phyloP scores from a whole-genome alignment of 2,113 vertebrate species.

The Anseranas semipalmata region DNA sequence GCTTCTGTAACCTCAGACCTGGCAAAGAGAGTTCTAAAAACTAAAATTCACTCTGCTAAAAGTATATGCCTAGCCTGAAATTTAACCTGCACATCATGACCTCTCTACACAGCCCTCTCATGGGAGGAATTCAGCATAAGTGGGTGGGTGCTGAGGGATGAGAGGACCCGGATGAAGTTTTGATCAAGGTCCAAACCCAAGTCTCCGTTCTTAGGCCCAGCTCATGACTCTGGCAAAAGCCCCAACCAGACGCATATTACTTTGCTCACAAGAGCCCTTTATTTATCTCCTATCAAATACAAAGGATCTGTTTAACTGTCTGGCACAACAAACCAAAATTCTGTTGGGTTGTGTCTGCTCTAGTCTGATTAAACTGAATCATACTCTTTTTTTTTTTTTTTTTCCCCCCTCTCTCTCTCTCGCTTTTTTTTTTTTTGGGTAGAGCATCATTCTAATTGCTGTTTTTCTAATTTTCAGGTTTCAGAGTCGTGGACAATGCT shows the following conservation, averaged over 20 bases:
- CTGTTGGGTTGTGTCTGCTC: not conserved
- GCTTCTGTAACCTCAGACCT: slow-evolving; percentile 45
- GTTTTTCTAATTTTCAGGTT: slow-evolving; percentile 50
- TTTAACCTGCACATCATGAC: not conserved
- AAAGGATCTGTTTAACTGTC: not conserved
- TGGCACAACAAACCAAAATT: not conserved
- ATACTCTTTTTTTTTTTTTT: not conserved
- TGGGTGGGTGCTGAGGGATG: not conserved
- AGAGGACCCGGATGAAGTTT: not conserved
- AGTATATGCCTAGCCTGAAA: not conserved
- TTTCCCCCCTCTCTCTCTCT: fast-evolving
- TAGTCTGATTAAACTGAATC: not conserved
- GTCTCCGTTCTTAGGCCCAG: not conserved
- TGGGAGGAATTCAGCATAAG: not conserved
- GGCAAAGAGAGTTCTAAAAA: slow-evolving; percentile 1
- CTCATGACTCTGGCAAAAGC: not conserved
- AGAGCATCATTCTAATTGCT: not conserved
- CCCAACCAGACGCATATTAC: not conserved
- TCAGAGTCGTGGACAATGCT: not conserved
- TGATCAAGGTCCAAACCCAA: not conserved
- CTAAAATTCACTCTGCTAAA: not conserved
- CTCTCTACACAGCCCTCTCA: not conserved
- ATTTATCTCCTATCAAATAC: not conserved
- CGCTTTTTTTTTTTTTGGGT: not conserved
- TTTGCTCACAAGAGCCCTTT: not conserved